A percentile compares a stretch with the other conserved stretches of the same genome.
Evolutionary conservation across 2,888 invertebrate genomes (phyloP).

Genomic region (Lymantria monacha): DNA sequence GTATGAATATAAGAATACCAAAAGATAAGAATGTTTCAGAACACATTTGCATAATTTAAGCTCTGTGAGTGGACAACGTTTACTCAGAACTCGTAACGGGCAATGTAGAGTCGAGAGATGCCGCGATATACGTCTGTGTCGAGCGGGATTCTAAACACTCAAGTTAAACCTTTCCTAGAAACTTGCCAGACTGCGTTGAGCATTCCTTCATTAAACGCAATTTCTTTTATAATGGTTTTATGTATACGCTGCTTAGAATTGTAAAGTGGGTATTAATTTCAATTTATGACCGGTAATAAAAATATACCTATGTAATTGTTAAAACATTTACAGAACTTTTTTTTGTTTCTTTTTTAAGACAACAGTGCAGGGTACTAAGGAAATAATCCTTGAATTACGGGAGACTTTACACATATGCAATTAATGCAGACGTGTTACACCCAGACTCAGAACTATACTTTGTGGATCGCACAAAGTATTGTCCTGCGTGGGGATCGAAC

Average conservation of each 20-base stretch:
- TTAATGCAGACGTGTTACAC: too few species aligned
- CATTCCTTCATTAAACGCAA: slow-evolving; percentile 45
- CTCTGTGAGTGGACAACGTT: slow-evolving; percentile 21
- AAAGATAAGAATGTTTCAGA: slow-evolving; percentile 16
- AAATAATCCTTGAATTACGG: too few species aligned
- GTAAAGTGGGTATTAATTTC: slow-evolving; percentile 23
- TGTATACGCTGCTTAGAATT: slow-evolving; percentile 18
- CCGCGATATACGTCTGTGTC: slow-evolving; percentile 40
- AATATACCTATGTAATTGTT: background rate
- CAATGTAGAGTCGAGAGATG: slow-evolving; percentile 19
- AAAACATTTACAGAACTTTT: too few species aligned
- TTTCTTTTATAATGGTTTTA: slow-evolving; percentile 21
- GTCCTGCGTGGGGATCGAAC: too few species aligned
- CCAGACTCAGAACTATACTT: too few species aligned
- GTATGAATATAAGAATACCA: background rate
- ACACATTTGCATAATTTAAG: slow-evolving; percentile 13
- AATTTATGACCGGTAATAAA: slow-evolving; percentile 5
- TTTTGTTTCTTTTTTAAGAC: too few species aligned
- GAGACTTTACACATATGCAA: too few species aligned
- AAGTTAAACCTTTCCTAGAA: slow-evolving; percentile 52
- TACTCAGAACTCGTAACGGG: slow-evolving; percentile 31
- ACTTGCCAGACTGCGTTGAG: slow-evolving; percentile 41
- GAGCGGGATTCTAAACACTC: slow-evolving; percentile 41
- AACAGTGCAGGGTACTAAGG: too few species aligned
- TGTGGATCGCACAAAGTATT: too few species aligned